These are phyloP conservation scores for Drosophila ficusphila DNA, from an alignment of 1,140 invertebrate genomes.

Conservation along the genomic window DNA sequence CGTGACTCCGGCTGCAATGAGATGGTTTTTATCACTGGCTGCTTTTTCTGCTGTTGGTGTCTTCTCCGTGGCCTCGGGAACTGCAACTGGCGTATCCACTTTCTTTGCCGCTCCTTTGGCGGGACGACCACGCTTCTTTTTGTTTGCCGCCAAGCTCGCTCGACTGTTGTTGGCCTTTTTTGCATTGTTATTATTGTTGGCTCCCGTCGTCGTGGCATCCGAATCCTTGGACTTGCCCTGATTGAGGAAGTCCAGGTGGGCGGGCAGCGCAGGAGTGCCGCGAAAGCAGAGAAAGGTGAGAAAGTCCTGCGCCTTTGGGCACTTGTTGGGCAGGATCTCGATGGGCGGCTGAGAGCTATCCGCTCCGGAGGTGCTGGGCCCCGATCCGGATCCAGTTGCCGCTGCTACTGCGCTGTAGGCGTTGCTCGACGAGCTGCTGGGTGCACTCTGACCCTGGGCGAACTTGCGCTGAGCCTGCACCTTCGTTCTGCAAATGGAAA, in stretches of 20 bases:
- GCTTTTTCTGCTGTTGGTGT: constrained; percentile 17
- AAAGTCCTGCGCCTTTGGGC: constrained; percentile 95
- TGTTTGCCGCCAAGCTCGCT: constrained; percentile 13
- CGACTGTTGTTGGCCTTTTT: constrained; percentile 43
- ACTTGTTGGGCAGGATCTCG: constrained; percentile 88
- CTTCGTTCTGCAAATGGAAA: constrained; percentile 86
- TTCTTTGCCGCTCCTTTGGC: constrained; percentile 40
- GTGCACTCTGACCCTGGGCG: constrained; percentile 90
- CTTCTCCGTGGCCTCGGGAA: constrained; percentile 2
- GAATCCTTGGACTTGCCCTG: constrained; percentile 74
- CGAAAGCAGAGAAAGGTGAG: constrained; percentile 94
- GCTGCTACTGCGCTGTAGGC: constrained; percentile 48
- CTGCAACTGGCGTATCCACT: background rate
- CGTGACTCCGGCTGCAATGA: constrained; percentile 12
- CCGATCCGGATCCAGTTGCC: constrained; percentile 39
- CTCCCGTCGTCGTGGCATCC: constrained; percentile 26
- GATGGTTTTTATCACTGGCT: constrained; percentile 66
- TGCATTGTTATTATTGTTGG: constrained; percentile 42
- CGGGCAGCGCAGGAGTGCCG: constrained; percentile 90
- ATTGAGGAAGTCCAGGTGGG: constrained; percentile 91
- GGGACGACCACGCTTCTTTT: constrained; percentile 73
- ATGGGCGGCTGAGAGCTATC: constrained; percentile 84
- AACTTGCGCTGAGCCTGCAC: constrained; percentile 96
- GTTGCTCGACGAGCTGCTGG: constrained; percentile 61
- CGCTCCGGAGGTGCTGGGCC: constrained; percentile 84